Percentiles rank a stretch among this genome's conserved stretches.
phyloP scores from a whole-genome alignment of 2,888 invertebrate species.

The Microplitis manilae region DNA sequence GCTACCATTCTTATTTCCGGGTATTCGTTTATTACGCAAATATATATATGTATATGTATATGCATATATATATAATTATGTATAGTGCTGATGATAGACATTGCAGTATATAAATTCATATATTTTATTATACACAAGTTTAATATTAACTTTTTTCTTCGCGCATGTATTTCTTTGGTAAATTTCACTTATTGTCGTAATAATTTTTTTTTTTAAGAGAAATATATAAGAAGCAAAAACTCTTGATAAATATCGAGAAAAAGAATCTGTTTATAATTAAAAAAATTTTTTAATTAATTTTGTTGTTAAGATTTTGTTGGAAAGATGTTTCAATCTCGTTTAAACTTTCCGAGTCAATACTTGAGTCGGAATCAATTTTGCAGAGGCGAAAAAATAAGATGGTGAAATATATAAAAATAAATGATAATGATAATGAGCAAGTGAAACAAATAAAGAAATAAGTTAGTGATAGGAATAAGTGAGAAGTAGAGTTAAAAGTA shows the following conservation, averaged over 20 bases:
- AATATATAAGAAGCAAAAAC: not conserved
- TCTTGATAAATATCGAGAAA: not conserved
- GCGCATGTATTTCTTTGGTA: not conserved
- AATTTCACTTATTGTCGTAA: not conserved
- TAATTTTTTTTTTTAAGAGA: not conserved
- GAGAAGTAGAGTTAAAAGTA: conserved; percentile 41
- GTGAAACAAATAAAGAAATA: not conserved
- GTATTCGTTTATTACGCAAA: conserved; percentile 23
- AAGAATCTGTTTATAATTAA: not conserved
- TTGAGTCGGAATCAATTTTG: conserved; percentile 34
- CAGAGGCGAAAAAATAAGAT: not conserved
- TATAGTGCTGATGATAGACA: not conserved
- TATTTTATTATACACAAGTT: conserved; percentile 11
- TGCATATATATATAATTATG: not conserved
- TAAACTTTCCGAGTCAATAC: conserved; percentile 15
- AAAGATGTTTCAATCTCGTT: too few species aligned
- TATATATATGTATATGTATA: conserved; percentile 11
- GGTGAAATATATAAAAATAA: conserved; percentile 9
- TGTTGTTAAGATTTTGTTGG: not conserved
- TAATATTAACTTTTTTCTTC: not conserved
- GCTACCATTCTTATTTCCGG: conserved; percentile 40
- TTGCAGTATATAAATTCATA: not conserved
- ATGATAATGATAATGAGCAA: conserved; percentile 24
- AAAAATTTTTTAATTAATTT: conserved; percentile 16
- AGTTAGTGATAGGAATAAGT: conserved; percentile 11